phyloP scores from a whole-genome alignment of 2,113 vertebrate species.

The Columba livia region DNA sequence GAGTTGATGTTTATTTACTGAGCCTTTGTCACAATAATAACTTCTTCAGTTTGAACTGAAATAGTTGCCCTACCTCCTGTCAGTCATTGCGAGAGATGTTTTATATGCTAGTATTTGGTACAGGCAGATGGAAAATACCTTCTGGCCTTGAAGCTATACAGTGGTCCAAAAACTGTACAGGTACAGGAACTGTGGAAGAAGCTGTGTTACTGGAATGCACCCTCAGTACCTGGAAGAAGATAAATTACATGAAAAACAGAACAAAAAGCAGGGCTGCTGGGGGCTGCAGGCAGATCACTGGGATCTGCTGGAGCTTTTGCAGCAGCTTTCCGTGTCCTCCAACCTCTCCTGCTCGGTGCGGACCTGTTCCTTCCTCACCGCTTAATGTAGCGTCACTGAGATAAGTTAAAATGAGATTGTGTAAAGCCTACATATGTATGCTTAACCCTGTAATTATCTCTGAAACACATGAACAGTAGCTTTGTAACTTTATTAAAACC shows the following conservation, averaged over 20 bases:
- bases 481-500: background rate
- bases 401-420: background rate
- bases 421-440: background rate
- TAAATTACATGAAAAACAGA: background rate
- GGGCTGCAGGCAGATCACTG: background rate
- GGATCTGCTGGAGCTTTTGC: background rate
- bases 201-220: background rate
- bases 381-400: background rate
- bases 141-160: background rate
- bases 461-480: background rate
- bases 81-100: accelerated
- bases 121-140: background rate
- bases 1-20: background rate
- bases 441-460: background rate
- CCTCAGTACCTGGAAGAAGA: background rate
- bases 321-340: background rate
- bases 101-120: background rate
- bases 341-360: accelerated
- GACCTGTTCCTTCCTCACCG: background rate
- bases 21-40: background rate
- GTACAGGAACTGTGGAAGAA: background rate
- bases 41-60: background rate
- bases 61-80: background rate
- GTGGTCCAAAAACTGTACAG: background rate
- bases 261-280: background rate